Evolutionary conservation across 1,140 invertebrate species (phyloP).

Genomic region (Potamilus streckersoni): DNA sequence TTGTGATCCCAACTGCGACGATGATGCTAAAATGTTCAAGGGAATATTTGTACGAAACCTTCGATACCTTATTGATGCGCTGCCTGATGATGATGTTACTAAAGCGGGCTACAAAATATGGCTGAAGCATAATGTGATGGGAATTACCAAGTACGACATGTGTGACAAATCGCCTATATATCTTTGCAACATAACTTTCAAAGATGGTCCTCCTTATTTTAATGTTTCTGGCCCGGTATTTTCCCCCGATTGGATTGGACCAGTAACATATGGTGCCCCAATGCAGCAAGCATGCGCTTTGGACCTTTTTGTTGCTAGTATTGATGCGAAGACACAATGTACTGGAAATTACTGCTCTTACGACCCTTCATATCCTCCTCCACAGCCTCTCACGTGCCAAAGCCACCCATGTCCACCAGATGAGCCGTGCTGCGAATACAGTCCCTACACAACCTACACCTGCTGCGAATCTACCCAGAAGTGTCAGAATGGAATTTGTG

Average conservation of each 20-base stretch:
- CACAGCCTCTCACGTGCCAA: constrained; percentile 39
- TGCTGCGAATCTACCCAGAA: constrained; percentile 40
- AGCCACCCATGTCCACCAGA: constrained; percentile 37
- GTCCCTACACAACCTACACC: constrained; percentile 42
- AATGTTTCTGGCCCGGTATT: constrained; percentile 44
- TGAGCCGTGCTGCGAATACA: constrained; percentile 45
- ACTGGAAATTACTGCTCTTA: constrained; percentile 33
- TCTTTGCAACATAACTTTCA: constrained; percentile 39
- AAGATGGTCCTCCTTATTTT: constrained; percentile 45
- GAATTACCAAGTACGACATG: neutral
- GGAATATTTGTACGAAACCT: constrained; percentile 43
- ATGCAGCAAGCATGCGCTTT: constrained; percentile 42
- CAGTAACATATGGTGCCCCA: constrained; percentile 38
- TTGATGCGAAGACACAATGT: constrained; percentile 34
- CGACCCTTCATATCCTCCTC: constrained; percentile 34
- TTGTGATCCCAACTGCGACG: constrained; percentile 41
- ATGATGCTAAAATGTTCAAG: constrained; percentile 42
- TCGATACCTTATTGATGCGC: constrained; percentile 39
- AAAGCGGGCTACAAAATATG: constrained; percentile 28
- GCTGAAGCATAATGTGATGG: constrained; percentile 20
- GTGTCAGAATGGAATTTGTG: constrained; percentile 9
- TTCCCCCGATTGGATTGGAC: constrained; percentile 40
- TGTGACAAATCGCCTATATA: constrained; percentile 37
- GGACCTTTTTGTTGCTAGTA: constrained; percentile 39
- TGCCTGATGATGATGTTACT: neutral